These are phyloP conservation scores for Notodonta dromedarius DNA, from an alignment of 2,888 invertebrate species.

Conservation along the genomic window DNA sequence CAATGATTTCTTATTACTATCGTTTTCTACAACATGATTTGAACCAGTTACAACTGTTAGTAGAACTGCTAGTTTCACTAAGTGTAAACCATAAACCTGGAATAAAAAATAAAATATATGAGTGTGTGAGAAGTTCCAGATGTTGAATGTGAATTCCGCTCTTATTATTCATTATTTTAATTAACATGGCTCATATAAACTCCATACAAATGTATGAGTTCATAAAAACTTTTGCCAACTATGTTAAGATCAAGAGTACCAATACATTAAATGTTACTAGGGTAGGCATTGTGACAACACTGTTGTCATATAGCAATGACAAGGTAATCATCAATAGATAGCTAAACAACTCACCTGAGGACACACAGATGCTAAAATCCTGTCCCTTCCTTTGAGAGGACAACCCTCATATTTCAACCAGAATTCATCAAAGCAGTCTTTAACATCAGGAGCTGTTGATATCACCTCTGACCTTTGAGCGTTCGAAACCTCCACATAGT, in stretches of 20 bases:
- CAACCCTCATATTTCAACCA: conserved; percentile 87
- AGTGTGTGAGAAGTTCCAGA: too few species aligned
- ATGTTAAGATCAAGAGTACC: too few species aligned
- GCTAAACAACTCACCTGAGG: conserved; percentile 86
- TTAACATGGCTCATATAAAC: too few species aligned
- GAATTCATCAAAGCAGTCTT: conserved; percentile 88
- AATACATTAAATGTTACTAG: too few species aligned
- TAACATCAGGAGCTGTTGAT: conserved; percentile 86
- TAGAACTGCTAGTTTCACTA: conserved; percentile 93
- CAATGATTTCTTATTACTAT: conserved; percentile 57
- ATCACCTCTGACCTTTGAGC: conserved; percentile 72
- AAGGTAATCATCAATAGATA: too few species aligned
- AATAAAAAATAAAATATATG: background rate
- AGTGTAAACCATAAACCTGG: conserved; percentile 93
- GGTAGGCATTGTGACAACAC: too few species aligned
- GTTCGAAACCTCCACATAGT: conserved; percentile 88
- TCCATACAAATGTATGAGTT: too few species aligned
- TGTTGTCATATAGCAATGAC: too few species aligned
- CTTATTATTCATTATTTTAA: too few species aligned
- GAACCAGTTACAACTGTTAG: conserved; percentile 84
- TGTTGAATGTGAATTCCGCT: too few species aligned
- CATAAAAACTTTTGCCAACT: too few species aligned
- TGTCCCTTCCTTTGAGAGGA: conserved; percentile 89
- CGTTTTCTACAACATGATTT: conserved; percentile 60
- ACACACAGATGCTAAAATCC: conserved; percentile 91